Conservation (phyloP, 2,888 invertebrate genomes). For the Andrena haemorrhoa region DNA sequence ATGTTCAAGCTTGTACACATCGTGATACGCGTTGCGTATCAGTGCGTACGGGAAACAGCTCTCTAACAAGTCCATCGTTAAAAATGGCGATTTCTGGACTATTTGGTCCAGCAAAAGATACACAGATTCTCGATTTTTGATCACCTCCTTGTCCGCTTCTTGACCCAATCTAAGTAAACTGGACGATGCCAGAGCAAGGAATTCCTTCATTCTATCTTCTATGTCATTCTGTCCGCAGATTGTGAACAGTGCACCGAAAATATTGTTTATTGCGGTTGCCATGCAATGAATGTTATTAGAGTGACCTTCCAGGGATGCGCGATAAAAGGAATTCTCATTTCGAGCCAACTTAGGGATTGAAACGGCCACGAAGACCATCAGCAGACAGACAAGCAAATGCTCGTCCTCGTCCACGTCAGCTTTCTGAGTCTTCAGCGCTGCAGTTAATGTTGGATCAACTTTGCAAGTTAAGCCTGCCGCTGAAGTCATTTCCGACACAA, state of each 20-base stretch:
- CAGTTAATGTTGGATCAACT: slow-evolving; percentile 97
- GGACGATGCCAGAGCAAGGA: slow-evolving; percentile 96
- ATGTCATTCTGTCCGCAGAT: slow-evolving; percentile 98
- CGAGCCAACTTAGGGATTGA: slow-evolving; percentile 97
- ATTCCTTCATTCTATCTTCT: slow-evolving; percentile 99
- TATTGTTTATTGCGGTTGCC: slow-evolving; percentile 97
- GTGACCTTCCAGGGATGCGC: slow-evolving; percentile 95
- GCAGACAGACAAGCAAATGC: slow-evolving; percentile 95
- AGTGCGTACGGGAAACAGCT: slow-evolving; percentile 99
- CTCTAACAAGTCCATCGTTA: slow-evolving; percentile 99
- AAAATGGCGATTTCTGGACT: slow-evolving; percentile 98
- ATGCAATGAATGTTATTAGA: slow-evolving; percentile 99
- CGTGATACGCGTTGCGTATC: slow-evolving; percentile 98
- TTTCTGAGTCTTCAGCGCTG: slow-evolving; percentile 95
- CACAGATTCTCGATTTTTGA: slow-evolving; percentile 97
- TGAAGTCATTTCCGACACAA: slow-evolving; percentile 98
- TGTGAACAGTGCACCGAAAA: slow-evolving; percentile 98
- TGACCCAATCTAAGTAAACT: slow-evolving; percentile 97
- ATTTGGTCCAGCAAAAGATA: slow-evolving; percentile 98
- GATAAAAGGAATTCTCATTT: slow-evolving; percentile 95
- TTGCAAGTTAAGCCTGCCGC: slow-evolving; percentile 97
- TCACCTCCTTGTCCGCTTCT: slow-evolving; percentile 97
- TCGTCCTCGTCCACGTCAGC: slow-evolving; percentile 95
- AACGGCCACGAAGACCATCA: slow-evolving; percentile 99
- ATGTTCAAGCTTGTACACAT: slow-evolving; percentile 96